Base-by-base conservation (phyloP, 1,140 invertebrate genomes). In the Lamellibrachia luymesi region DNA sequence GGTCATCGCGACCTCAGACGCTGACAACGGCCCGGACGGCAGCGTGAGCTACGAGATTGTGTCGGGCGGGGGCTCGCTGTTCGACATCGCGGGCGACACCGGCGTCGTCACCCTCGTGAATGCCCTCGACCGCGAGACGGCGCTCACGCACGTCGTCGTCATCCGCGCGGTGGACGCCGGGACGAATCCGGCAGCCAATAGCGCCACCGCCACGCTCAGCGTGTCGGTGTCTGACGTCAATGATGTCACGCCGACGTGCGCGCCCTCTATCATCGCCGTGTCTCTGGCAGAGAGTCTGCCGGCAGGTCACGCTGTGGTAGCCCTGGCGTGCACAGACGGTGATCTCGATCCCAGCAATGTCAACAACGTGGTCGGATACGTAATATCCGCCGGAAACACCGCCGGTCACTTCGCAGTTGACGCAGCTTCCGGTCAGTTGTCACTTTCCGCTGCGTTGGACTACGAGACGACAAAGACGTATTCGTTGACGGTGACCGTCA, bases 141-240 rank as follows among this genome's bases (percentile, higher is more conserved):
- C 91, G 10, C 49, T n/a, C 38, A 49, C 27, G 27, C 51, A 92
- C 50, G 51, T 51, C 6, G 10, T 92, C 49, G n/a, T 52, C 49
- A 50, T 92, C 49, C 27, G 27, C 25, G 91, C 91, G 27, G 51
- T 51, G 25, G 91, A 92, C 50, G 50, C 38, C 27, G 91, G 91
- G 25, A 38, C 27, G 56, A 49, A 22, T 49, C 56, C 89, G 7
- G n/a, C 10, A 25, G 38, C 52, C 10, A 10, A 50, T 10, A 91
- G 89, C 17, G 80, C 92, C 50, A 80, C 56, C 22, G 51, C 92
- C 27, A 93, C 92, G 22, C 51, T 94, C 22, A 94, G 93, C 17
- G 91, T 95, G 17, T 93, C 94, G 25, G 95, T 95, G 10, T 90
- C 94, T n/a, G 94, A 95, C 89, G 93, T 94, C n/a, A 95, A 95